Evolutionary conservation across 2,888 invertebrate species (phyloP), one percentile per base, ranked within the genome.

Genomic region (Crematogaster levior): DNA sequence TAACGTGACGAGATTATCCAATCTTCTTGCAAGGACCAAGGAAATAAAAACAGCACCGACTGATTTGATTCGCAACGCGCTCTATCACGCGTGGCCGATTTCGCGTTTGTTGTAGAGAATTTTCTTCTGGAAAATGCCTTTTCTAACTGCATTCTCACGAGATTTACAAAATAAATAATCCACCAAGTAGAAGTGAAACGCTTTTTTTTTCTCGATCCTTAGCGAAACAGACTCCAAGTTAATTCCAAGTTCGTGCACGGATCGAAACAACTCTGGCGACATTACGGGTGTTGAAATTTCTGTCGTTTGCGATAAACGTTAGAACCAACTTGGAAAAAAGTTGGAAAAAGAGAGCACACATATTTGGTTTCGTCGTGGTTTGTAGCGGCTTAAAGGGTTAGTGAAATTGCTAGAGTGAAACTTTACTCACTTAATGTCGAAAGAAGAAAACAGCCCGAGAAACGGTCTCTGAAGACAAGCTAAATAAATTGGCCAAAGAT

Each of bases 1-100:
- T 56, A 68, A 79, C 77, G 68, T 79, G 68, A 79, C 68, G 68
- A 79, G 56, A 56, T 79, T 79, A 79, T 79, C 77, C 77, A 68
- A 68, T 79, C 30, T 66, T 56, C 68, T 46, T 68, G 34, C 74
- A 51, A 34, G 30, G 2, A 37, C 43, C 66, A 77, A 77, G 56
- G 24, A 43, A 79, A 68, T 66, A 56, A 68, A n/a, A 68, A 34
- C 56, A 56, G 56, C 56, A n/a, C 12, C 43, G 18, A 66, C 30
- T n/a, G n/a, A 56, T 27, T 43, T 43, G 30, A 66, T 53, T 66
- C 68, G 56, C 21, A 66, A 43, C 66, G 66, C 30, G 66, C 43
- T 9, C 24, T n/a, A 56, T 56, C 51, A 53, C 34, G 65, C 40
- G 30, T 27, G 43, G 21, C 53, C 30, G 40, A 66, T 56, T 30